These are phyloP conservation scores for Corythornis madagascariensis DNA, from an alignment of 2,113 vertebrate genomes.

Conservation along the genomic window DNA sequence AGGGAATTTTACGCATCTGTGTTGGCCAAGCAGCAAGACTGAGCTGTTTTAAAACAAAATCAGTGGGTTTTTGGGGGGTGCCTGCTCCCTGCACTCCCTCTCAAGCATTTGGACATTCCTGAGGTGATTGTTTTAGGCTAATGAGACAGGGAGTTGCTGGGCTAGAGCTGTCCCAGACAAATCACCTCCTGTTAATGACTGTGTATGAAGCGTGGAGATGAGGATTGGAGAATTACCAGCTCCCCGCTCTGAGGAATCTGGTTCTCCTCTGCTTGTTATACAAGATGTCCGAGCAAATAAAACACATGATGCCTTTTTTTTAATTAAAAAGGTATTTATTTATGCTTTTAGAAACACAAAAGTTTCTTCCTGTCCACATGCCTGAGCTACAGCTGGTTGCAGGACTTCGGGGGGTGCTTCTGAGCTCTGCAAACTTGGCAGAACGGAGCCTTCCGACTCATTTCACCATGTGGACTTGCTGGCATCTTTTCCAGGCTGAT, in stretches of 20 bases:
- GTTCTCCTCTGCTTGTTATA: background rate
- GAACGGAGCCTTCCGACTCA: background rate
- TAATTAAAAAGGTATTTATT: background rate
- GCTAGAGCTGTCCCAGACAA: slow-evolving; percentile 28
- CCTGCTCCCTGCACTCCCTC: background rate
- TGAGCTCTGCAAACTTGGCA: background rate
- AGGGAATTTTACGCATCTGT: background rate
- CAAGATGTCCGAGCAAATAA: slow-evolving; percentile 20
- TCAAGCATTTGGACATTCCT: background rate
- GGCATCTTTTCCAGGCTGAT: background rate
- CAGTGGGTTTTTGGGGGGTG: background rate
- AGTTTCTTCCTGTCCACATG: slow-evolving; percentile 12
- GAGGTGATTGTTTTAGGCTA: background rate
- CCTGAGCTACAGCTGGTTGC: slow-evolving; percentile 8
- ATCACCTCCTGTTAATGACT: slow-evolving; percentile 55
- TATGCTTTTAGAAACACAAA: slow-evolving; percentile 7
- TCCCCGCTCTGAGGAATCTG: slow-evolving; percentile 19
- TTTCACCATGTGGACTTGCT: background rate
- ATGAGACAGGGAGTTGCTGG: slow-evolving; percentile 1
- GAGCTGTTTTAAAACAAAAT: background rate
- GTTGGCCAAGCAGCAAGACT: background rate
- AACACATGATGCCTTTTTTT: background rate
- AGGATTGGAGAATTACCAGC: slow-evolving; percentile 28
- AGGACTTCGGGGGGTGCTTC: background rate
- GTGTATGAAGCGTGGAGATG: slow-evolving; percentile 4